Base-by-base conservation (phyloP, 37 sponge, comb jelly and placozoan genomes). In the Geodia barretti region DNA sequence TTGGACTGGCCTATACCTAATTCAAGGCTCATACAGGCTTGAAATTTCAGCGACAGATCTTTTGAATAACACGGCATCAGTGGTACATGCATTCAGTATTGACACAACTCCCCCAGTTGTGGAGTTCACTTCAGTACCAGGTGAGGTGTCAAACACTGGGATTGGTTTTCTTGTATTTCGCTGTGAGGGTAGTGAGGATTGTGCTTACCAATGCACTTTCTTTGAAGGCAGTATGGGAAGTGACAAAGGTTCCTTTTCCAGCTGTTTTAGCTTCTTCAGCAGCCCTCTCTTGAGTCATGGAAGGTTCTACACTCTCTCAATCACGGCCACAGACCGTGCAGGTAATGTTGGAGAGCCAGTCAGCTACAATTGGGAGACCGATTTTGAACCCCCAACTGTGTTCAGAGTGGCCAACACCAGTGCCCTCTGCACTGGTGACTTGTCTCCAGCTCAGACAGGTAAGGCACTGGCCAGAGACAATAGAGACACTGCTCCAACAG, bases 261-360 rank as follows among this genome's bases (percentile, higher is more conserved):
- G n/a, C n/a, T n/a, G n/a, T n/a, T n/a, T n/a, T n/a, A n/a, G n/a
- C n/a, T n/a, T n/a, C n/a, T n/a, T n/a, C n/a, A n/a, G n/a, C n/a
- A n/a, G n/a, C n/a, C n/a, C n/a, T n/a, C n/a, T n/a, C n/a, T n/a
- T n/a, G n/a, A n/a, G n/a, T n/a, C 78, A 77, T 26, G 62, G 62
- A 37, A 34, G 29, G n/a, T 14, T 4, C 4, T 77, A 77, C 39
- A 33, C 39, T 5, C 47, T 83, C n/a, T 0, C n/a, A 35, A 60
- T 83, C 9, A 31, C 41, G 29, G 76, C 76, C 29, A 75, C 76
- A 41, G 84, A 83, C 75, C 24, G 0, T 23, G 84, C 67, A 41
- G 84, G 84, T 20, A 83, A 83, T 38, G 33, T 3, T 37, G 84
- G 76, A 17, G 39, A 34, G 24, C 1, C 4, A 30, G 47, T 40